Conservation (phyloP, 2,113 vertebrate genomes). For the Lepus europaeus region DNA sequence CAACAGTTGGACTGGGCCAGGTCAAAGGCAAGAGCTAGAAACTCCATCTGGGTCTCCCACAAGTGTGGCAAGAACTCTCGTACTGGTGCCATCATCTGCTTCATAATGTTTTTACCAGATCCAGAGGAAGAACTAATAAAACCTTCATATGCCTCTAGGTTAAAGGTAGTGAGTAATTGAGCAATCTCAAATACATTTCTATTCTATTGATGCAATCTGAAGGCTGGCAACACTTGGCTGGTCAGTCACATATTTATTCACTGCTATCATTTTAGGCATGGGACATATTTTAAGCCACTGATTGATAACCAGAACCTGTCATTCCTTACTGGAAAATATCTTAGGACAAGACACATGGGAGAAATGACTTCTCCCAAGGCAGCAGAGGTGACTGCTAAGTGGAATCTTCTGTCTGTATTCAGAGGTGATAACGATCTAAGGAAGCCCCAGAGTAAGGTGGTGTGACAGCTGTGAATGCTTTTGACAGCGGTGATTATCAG, state of each 20-base stretch:
- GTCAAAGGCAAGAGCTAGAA: too few species aligned
- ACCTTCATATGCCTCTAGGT: not conserved
- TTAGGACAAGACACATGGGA: not conserved
- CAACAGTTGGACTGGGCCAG: too few species aligned
- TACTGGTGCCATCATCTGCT: not conserved
- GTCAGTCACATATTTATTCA: not conserved
- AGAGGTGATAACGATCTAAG: slow-evolving; percentile 60
- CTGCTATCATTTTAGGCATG: not conserved
- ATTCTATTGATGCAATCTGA: not conserved
- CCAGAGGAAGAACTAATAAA: slow-evolving; percentile 13
- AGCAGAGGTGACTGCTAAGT: slow-evolving; percentile 44
- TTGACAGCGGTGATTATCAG: slow-evolving; percentile 60
- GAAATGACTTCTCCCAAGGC: slow-evolving; percentile 13
- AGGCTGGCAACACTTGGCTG: not conserved
- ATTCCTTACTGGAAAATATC: slow-evolving; percentile 31
- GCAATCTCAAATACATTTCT: not conserved
- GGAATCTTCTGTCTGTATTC: slow-evolving; percentile 50
- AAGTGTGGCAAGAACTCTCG: too few species aligned
- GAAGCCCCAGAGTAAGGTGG: slow-evolving; percentile 28
- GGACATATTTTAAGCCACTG: slow-evolving; percentile 22
- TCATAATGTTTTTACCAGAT: not conserved
- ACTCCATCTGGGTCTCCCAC: too few species aligned
- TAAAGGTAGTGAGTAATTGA: slow-evolving; percentile 2
- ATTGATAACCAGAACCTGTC: not conserved
- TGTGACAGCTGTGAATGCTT: slow-evolving; percentile 61